A percentile compares a stretch with the other conserved stretches of the same genome.
Conservation (phyloP, 1,140 invertebrate species). For the Achroia grisella region DNA sequence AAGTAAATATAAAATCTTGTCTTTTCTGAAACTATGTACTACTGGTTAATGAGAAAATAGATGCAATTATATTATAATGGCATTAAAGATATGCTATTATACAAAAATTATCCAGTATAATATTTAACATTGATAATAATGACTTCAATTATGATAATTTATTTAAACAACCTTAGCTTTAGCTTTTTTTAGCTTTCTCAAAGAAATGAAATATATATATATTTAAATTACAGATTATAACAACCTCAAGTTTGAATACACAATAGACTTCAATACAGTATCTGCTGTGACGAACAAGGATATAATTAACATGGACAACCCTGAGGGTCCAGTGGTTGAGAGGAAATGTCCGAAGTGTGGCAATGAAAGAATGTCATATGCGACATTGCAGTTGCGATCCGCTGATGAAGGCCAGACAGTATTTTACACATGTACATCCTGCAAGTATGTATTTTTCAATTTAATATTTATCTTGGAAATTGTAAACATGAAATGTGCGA, state of each 20-base stretch:
- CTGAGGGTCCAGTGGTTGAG: constrained; percentile 88
- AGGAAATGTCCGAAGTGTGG: constrained; percentile 92
- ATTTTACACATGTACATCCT: constrained; percentile 96
- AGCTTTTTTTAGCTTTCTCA: too few relatives aligned
- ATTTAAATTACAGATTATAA: constrained; percentile 78
- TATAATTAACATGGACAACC: constrained; percentile 56
- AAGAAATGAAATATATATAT: too few relatives aligned
- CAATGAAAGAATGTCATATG: constrained; percentile 94
- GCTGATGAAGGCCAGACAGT: constrained; percentile 99
- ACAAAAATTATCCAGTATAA: too few relatives aligned
- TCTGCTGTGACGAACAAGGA: constrained; percentile 44
- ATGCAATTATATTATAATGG: too few relatives aligned
- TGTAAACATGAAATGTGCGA: too few relatives aligned
- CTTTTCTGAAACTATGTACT: too few relatives aligned
- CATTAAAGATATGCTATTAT: too few relatives aligned
- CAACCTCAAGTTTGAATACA: constrained; percentile 78
- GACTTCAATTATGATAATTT: too few relatives aligned
- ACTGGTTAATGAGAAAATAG: too few relatives aligned
- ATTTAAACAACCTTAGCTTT: too few relatives aligned
- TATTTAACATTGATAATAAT: too few relatives aligned
- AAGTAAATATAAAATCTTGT: too few relatives aligned
- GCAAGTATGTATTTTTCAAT: constrained; percentile 80
- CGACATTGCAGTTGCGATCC: constrained; percentile 93
- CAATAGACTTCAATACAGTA: constrained; percentile 79
- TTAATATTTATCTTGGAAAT: background rate